A percentile compares a stretch with the other conserved stretches of the same genome.
phyloP scores from a whole-genome alignment of 1,140 invertebrate species.

The Stegodyphus dumicola region DNA sequence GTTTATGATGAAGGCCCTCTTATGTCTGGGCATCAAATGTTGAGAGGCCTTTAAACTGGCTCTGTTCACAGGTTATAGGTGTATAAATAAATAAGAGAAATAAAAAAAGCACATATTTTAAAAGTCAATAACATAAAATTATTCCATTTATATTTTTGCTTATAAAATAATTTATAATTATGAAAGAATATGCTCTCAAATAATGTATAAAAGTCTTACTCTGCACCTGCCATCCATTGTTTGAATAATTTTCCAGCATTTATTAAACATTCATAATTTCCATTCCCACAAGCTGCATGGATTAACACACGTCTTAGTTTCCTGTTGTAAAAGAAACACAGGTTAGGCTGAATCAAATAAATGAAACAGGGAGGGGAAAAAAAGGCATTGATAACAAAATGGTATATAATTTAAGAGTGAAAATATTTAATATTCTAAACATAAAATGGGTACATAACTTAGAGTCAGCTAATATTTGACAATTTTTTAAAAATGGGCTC shows the following conservation, averaged over 20 bases:
- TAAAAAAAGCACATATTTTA: background rate
- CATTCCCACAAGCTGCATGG: slow-evolving; percentile 66
- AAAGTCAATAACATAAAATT: background rate
- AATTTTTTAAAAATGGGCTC: background rate
- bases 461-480: background rate
- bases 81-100: background rate
- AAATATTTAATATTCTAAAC: background rate
- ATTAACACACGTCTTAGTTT: slow-evolving; percentile 65
- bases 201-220: slow-evolving; percentile 42
- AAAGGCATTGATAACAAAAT: background rate
- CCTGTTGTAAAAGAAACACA: slow-evolving; percentile 42
- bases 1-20: too few species aligned
- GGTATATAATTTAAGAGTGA: background rate
- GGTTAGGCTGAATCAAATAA: background rate
- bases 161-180: too few species aligned
- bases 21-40: background rate
- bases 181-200: too few species aligned
- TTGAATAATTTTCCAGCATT: slow-evolving; percentile 66
- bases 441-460: background rate
- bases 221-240: slow-evolving; percentile 67
- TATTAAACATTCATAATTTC: slow-evolving; percentile 65
- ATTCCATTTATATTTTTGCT: background rate
- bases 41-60: background rate
- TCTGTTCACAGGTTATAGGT: background rate
- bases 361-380: background rate